Evolutionary conservation across 35 echinoderm and acorn worm genomes (phyloP).

Genomic region (Patiria miniata): DNA sequence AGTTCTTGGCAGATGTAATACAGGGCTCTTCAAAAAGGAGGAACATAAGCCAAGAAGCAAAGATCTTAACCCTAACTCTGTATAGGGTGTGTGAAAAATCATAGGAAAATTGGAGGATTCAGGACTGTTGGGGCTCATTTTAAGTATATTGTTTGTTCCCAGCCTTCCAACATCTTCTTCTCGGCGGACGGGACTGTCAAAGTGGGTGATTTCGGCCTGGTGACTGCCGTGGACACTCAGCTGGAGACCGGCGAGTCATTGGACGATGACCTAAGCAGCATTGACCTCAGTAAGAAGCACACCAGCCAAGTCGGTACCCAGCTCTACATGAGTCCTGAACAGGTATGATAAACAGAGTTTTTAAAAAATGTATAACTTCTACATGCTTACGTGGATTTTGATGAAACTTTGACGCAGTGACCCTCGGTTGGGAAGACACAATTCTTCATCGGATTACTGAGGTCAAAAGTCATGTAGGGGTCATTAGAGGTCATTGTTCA

Average conservation of each 20-base stretch:
- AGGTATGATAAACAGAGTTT: conserved; percentile 15
- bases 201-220: conserved; percentile 88
- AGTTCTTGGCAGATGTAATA: too few species aligned
- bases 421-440: too few species aligned
- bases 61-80: too few species aligned
- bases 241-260: conserved; percentile 15
- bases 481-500: too few species aligned
- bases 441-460: too few species aligned
- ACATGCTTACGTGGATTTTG: neutral
- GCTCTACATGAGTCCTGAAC: conserved; percentile 93
- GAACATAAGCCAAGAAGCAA: too few species aligned
- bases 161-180: conserved; percentile 96
- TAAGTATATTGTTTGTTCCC: neutral
- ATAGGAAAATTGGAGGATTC: too few species aligned
- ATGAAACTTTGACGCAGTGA: too few species aligned
- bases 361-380: too few species aligned
- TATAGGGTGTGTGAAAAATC: too few species aligned
- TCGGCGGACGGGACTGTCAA: conserved; percentile 71
- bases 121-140: neutral
- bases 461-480: too few species aligned
- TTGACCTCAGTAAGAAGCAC: conserved; percentile 35
- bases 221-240: conserved; percentile 85
- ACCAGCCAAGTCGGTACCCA: conserved; percentile 84
- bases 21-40: too few species aligned
- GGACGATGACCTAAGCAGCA: neutral